Evolutionary conservation across 2,888 invertebrate species (phyloP).

Genomic region (Malthinus flaveolus): DNA sequence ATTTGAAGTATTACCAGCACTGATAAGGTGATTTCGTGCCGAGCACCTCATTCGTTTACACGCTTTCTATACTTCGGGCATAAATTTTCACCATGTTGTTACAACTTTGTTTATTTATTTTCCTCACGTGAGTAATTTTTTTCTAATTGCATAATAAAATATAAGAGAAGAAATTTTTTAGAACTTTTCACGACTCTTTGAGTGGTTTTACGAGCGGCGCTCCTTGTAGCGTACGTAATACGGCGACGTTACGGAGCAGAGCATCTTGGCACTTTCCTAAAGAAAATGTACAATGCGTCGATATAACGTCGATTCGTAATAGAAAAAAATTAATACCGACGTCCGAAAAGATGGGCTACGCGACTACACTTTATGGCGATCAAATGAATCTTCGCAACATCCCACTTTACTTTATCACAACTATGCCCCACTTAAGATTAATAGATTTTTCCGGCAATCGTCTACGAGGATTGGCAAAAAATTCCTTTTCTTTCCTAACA

Average conservation of each 20-base stretch:
- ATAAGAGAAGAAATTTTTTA: constrained; percentile 2
- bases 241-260: constrained; percentile 40
- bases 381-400: constrained; percentile 41
- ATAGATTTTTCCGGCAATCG: constrained; percentile 47
- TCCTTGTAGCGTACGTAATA: constrained; percentile 47
- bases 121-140: constrained; percentile 2
- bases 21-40: neutral
- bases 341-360: constrained; percentile 18
- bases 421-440: constrained; percentile 41
- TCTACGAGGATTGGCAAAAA: constrained; percentile 37
- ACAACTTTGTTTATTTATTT: neutral
- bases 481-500: constrained; percentile 32
- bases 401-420: constrained; percentile 27
- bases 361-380: constrained; percentile 44
- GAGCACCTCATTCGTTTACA: neutral
- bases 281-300: constrained; percentile 41
- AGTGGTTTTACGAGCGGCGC: constrained; percentile 40
- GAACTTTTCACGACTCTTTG: neutral
- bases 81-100: neutral
- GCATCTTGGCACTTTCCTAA: constrained; percentile 30
- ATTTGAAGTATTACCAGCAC: neutral
- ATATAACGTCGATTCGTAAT: constrained; percentile 42
- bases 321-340: constrained; percentile 19
- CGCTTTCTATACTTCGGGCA: too few species aligned
- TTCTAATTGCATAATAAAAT: neutral